Evolutionary conservation across 1,140 invertebrate genomes (phyloP), one percentile per base, ranked within the genome.

Genomic region (Ceratina calcarata): DNA sequence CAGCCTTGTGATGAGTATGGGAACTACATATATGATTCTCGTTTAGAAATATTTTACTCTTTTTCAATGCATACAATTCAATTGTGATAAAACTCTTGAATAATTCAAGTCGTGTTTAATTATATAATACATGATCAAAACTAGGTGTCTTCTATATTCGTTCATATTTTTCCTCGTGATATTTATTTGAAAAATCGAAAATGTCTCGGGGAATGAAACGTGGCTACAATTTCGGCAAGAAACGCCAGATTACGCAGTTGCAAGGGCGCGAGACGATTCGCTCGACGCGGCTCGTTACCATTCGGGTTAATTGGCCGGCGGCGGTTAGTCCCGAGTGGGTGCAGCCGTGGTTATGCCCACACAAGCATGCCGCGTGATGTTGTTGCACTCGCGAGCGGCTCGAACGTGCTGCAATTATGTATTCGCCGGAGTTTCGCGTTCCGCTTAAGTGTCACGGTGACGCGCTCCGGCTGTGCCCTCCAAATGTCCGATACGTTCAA

Each of bases 391-490:
- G 83, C 81, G 82, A 60, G 78, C 82, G 74, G 57, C 69, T 84
- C 83, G 77, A 85, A 84, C 83, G 83, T 80, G 78, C 68, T 57
- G 90, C 90, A 91, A 92, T 90, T 92, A 90, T 45, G 37, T 10
- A 45, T 87, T 86, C 80, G 82, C 80, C 60, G 86, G 85, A 89
- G 73, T 84, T 82, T 82, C 83, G 77, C 83, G 88, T 90, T 91
- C 87, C 90, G 87, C 83, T 85, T 81, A 84, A 69, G 84, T 82
- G 86, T 91, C 88, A 88, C 87, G 87, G 86, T 89, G 86, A 92
- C 67, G 67, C 90, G 91, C 90, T 92, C 88, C 88, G 91, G 78
- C 85, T 89, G 86, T 89, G 89, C 89, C 89, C 90, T 90, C 88
- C 88, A 90, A 91, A 91, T 88, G 89, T 82, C 89, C 90, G 88